Conservation (phyloP, 2,113 vertebrate genomes). For the Columbina picui region DNA sequence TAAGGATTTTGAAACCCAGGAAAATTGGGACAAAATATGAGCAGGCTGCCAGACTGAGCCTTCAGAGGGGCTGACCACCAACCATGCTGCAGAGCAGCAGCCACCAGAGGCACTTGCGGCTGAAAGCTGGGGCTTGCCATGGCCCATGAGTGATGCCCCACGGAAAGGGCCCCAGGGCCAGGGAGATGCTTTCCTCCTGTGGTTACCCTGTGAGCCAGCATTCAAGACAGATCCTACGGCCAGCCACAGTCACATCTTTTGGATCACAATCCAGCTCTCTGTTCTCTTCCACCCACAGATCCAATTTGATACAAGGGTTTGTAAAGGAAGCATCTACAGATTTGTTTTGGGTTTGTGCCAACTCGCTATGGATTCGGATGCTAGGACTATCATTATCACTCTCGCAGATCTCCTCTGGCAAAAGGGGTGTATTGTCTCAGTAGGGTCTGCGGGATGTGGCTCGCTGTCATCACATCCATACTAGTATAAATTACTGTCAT, state of each 20-base stretch:
- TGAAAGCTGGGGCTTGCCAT: neutral
- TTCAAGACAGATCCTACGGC: fast-evolving
- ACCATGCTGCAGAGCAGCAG: neutral
- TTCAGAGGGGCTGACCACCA: neutral
- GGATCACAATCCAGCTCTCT: neutral
- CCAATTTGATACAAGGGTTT: neutral
- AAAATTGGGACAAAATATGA: neutral
- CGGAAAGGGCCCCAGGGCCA: neutral
- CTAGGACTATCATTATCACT: neutral
- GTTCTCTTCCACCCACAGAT: neutral
- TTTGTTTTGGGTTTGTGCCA: neutral
- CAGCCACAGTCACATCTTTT: neutral
- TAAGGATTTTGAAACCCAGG: neutral
- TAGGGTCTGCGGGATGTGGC: neutral
- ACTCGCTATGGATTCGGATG: neutral
- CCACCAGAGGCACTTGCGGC: neutral
- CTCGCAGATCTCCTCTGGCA: neutral
- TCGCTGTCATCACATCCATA: neutral
- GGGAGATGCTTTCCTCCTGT: fast-evolving
- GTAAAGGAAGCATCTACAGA: neutral
- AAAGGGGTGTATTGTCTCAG: neutral
- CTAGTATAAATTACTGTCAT: slow-evolving; percentile 38
- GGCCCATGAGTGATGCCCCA: fast-evolving
- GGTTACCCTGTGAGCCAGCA: neutral
- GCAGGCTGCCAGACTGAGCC: neutral